These are phyloP conservation scores for Teleogryllus oceanicus DNA, from an alignment of 2,888 invertebrate genomes.

Conservation along the genomic window DNA sequence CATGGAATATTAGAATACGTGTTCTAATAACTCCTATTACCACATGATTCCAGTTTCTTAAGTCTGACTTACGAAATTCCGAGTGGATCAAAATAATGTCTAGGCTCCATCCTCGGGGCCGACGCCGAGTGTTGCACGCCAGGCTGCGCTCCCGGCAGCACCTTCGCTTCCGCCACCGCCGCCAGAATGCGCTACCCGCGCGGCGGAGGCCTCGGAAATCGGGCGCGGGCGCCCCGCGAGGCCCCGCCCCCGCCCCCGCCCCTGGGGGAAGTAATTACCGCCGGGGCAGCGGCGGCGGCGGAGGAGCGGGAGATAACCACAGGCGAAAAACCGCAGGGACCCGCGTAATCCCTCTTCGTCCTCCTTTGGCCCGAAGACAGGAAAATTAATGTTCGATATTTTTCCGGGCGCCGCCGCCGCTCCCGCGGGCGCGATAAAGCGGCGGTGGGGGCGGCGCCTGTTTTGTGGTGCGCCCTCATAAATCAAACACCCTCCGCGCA, in stretches of 20 bases:
- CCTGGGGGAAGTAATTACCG: not conserved
- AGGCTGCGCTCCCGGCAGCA: too few relatives aligned
- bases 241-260: not conserved
- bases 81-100: too few relatives aligned
- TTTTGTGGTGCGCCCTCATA: slow-evolving; percentile 18
- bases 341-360: not conserved
- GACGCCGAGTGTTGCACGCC: too few relatives aligned
- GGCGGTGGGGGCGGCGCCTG: not conserved
- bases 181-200: too few relatives aligned
- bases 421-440: slow-evolving; percentile 19
- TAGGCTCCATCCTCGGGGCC: too few relatives aligned
- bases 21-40: too few relatives aligned
- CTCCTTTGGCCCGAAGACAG: slow-evolving; percentile 26
- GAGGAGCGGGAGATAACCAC: not conserved
- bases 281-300: not conserved
- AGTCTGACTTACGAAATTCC: too few relatives aligned
- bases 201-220: too few relatives aligned
- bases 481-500: not conserved
- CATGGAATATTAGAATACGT: too few relatives aligned
- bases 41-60: too few relatives aligned
- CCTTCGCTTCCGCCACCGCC: too few relatives aligned
- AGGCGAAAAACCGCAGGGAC: not conserved
- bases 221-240: not conserved
- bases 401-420: slow-evolving; percentile 19
- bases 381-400: slow-evolving; percentile 28